Evolutionary conservation across 2,797 vertebrate species (phyloP).

Genomic region (Acrossocheilus fasciatus): DNA sequence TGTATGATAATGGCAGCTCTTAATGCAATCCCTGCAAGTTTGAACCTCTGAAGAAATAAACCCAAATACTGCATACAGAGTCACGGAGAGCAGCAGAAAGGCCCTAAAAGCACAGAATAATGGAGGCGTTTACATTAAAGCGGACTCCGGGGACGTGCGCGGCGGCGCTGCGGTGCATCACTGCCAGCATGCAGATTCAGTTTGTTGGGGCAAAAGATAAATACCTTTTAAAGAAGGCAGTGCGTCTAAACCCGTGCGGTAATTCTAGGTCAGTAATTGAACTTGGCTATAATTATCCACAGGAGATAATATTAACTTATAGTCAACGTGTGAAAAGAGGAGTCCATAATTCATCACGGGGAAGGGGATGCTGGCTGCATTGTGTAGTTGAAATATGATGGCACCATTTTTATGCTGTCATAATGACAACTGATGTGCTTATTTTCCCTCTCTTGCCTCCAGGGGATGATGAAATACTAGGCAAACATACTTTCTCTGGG

Average conservation of each 20-base stretch:
- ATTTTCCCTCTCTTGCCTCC: conserved; percentile 91
- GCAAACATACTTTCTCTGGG: conserved; percentile 93
- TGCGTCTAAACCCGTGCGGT: conserved; percentile 82
- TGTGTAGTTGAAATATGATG: conserved; percentile 99
- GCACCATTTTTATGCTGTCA: conserved; percentile 99
- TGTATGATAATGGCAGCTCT: neutral
- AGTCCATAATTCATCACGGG: conserved; percentile 90
- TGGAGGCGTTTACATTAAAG: conserved; percentile 38
- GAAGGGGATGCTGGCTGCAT: conserved; percentile 70
- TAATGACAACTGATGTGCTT: conserved; percentile 99
- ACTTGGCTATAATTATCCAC: conserved; percentile 98
- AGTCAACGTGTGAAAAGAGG: conserved; percentile 85
- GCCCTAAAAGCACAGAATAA: conserved; percentile 34
- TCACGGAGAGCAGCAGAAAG: conserved; percentile 14
- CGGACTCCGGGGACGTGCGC: conserved; percentile 54
- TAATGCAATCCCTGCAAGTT: conserved; percentile 9
- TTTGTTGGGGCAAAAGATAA: conserved; percentile 89
- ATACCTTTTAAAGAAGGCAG: conserved; percentile 87
- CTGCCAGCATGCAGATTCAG: conserved; percentile 92
- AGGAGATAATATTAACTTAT: conserved; percentile 99
- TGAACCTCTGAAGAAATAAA: conserved; percentile 21
- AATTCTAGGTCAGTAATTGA: conserved; percentile 96
- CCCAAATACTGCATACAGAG: conserved; percentile 4
- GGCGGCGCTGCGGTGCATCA: conserved; percentile 86
- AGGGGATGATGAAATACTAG: conserved; percentile 98